These are phyloP conservation scores for Drosophila anomelani DNA, from an alignment of 2,888 invertebrate species.

Conservation along the genomic window DNA sequence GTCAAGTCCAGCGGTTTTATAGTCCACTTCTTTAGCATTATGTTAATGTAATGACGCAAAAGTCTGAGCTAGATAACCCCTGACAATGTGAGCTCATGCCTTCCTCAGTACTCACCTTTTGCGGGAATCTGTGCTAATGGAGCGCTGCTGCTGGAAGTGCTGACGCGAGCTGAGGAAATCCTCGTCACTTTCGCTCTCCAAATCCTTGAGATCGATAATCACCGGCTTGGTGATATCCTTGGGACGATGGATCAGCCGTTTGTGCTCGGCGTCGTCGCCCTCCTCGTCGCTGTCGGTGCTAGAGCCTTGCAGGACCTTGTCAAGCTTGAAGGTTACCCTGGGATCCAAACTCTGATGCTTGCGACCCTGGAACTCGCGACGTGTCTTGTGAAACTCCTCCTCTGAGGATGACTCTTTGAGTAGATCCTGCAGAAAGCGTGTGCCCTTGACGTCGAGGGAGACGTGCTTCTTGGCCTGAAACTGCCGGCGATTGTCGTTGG, in stretches of 20 bases:
- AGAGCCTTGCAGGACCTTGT: constrained; percentile 82
- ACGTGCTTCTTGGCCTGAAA: constrained; percentile 85
- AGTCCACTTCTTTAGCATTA: background rate
- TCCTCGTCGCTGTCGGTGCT: constrained; percentile 84
- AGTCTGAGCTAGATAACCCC: constrained; percentile 16
- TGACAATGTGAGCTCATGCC: background rate
- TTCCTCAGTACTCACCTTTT: constrained; percentile 84
- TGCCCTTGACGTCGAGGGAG: constrained; percentile 84
- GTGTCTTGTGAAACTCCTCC: constrained; percentile 84
- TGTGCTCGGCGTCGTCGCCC: constrained; percentile 83
- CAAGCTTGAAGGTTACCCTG: constrained; percentile 84
- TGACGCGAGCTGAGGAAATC: constrained; percentile 87
- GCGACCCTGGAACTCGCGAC: constrained; percentile 84
- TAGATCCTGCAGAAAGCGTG: constrained; percentile 83
- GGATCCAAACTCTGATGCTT: constrained; percentile 85
- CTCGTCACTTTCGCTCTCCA: constrained; percentile 84
- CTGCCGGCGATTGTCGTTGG: constrained; percentile 83
- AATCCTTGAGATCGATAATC: constrained; percentile 84
- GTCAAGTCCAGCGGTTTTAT: background rate
- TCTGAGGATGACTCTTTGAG: constrained; percentile 84
- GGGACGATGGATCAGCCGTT: constrained; percentile 83
- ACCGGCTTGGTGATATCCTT: constrained; percentile 85
- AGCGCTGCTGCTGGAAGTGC: constrained; percentile 87
- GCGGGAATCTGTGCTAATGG: constrained; percentile 88
- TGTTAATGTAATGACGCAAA: constrained; percentile 5